A percentile compares a stretch with the other conserved stretches of the same genome.
phyloP scores from a whole-genome alignment of 2,113 vertebrate genomes.

The Prietella phreatophila region DNA sequence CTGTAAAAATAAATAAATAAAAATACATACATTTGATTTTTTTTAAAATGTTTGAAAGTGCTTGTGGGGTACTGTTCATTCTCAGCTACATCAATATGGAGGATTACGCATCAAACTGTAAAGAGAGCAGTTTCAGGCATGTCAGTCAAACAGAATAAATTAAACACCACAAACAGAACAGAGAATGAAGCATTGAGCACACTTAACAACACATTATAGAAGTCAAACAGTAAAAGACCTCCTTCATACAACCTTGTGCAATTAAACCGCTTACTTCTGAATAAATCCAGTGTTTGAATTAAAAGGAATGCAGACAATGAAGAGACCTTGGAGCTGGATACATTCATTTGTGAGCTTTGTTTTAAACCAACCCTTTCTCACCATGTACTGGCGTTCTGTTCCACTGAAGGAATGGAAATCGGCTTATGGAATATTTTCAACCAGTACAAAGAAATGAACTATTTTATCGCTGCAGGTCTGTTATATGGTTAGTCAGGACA shows the following conservation, averaged over 20 bases:
- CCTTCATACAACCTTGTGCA: slow-evolving; percentile 7
- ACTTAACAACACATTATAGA: slow-evolving; percentile 11
- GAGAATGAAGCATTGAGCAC: neutral
- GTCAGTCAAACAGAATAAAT: slow-evolving; percentile 25
- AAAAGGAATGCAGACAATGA: slow-evolving; percentile 6
- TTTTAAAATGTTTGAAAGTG: too few species aligned
- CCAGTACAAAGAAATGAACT: too few species aligned
- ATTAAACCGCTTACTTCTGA: neutral
- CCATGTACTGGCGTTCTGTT: too few species aligned
- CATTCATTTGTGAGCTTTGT: neutral
- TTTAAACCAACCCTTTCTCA: neutral
- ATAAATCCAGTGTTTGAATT: slow-evolving; percentile 6
- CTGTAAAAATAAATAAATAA: neutral
- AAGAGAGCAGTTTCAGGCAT: neutral
- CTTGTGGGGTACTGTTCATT: neutral
- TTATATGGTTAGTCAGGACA: too few species aligned
- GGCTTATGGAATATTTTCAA: too few species aligned
- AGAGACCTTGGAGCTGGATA: neutral
- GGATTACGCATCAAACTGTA: neutral
- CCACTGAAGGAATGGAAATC: too few species aligned
- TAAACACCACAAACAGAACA: neutral
- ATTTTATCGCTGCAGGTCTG: too few species aligned
- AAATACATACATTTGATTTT: too few species aligned
- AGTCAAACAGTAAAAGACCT: slow-evolving; percentile 18
- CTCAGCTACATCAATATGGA: neutral